Percentiles rank a stretch among this genome's conserved stretches.
Conservation (phyloP, 2,797 vertebrate species). For the Taenioides sp. region DNA sequence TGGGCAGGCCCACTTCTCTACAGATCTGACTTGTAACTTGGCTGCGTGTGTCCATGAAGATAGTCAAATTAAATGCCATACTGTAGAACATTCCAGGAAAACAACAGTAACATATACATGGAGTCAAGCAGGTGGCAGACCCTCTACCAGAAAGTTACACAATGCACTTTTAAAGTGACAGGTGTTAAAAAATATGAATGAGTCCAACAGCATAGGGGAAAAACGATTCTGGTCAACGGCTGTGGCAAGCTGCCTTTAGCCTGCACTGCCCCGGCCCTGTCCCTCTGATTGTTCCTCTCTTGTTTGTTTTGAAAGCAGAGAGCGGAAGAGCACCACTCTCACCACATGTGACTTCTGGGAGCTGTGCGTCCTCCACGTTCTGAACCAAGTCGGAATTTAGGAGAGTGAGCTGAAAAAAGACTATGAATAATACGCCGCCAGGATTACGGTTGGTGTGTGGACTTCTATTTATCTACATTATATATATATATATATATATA, state of each 20-base stretch:
- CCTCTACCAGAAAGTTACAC: too few relatives aligned
- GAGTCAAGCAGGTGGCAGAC: too few relatives aligned
- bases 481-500: background rate
- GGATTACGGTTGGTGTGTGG: conserved; percentile 83
- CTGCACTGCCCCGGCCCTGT: background rate
- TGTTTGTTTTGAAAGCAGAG: conserved; percentile 34
- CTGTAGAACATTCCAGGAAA: too few relatives aligned
- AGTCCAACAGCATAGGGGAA: too few relatives aligned
- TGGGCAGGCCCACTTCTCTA: too few relatives aligned
- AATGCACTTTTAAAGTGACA: too few relatives aligned
- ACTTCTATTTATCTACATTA: conserved; percentile 53
- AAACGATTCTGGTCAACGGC: background rate
- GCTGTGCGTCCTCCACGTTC: conserved; percentile 26
- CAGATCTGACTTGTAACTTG: too few relatives aligned
- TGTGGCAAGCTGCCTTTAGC: background rate
- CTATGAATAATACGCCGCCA: conserved; percentile 76
- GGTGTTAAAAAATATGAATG: too few relatives aligned
- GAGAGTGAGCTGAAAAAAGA: conserved; percentile 62
- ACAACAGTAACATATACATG: too few relatives aligned
- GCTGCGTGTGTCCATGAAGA: too few relatives aligned
- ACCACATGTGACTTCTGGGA: conserved; percentile 16
- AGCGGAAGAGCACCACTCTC: conserved; percentile 9
- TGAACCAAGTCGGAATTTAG: conserved; percentile 53
- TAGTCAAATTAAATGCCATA: too few relatives aligned
- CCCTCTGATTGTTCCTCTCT: background rate